Evolutionary conservation across 1,140 invertebrate species (phyloP), one percentile per base, ranked within the genome.

Genomic region (Drosophila arawakana): DNA sequence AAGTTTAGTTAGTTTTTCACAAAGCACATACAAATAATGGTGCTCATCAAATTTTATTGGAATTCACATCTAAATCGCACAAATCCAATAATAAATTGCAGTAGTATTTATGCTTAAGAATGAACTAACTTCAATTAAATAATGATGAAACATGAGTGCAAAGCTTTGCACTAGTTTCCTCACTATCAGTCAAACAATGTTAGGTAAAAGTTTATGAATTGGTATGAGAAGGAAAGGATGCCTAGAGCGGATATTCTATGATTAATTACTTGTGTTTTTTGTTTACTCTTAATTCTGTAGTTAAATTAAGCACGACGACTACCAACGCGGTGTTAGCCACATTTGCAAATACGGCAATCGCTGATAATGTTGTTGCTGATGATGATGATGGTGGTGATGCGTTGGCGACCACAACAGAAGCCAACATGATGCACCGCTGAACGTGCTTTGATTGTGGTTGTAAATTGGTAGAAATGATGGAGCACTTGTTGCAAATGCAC

Each of bases 341-440:
- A 81, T 41, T 30, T 81, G 81, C 70, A 80, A 69, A 52, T 70
- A 60, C 68, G 78, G 69, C 65, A 81, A 76, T 65, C 73, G 49
- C 30, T 67, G 79, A 58, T 54, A 54, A 44, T 67, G 60, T 65
- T 76, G 49, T 21, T 67, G 79, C 52, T 54, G 58, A 44, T 67
- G 60, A 25, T 69, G 39, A 30, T 63, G 21, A 15, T 75, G 54
- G 34, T 62, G 58, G 44, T 47, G 37, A 21, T 44, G 18, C 46
- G 69, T 58, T 60, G 83, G 72, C 58, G 76, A 70, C 83, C 82
- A 85, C 41, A 50, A 82, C 1, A 85, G 37, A 9, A 85, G 54
- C 82, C 79, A 85, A 61, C 65, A 88, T 50, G 43, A 15, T 37
- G 39, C 21, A 39, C 61, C 49, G 18, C 57, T 34, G 18, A 47